A percentile compares a stretch with the other conserved stretches of the same genome.
Conservation (phyloP, 2,888 invertebrate genomes). For the Sturmia bella region DNA sequence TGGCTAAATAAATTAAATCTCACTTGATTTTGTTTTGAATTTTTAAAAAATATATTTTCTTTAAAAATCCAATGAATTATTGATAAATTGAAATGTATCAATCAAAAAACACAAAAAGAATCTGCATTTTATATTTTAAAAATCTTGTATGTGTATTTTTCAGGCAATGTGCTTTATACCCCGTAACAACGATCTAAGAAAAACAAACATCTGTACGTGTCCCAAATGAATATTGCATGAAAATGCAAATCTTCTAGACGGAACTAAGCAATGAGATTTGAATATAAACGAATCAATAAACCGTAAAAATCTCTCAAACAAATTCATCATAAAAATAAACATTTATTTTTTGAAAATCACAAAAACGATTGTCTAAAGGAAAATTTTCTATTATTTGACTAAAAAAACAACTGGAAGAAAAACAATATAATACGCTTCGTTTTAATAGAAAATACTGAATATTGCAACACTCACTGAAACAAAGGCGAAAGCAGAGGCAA, state of each 20-base stretch:
- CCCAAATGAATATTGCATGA: slow-evolving; percentile 9
- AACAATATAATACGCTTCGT: too few relatives aligned
- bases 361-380: too few relatives aligned
- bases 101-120: slow-evolving; percentile 20
- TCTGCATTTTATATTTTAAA: neutral
- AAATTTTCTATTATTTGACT: too few relatives aligned
- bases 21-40: neutral
- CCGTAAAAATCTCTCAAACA: slow-evolving; percentile 17
- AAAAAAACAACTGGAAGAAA: too few relatives aligned
- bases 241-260: neutral
- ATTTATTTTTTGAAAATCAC: neutral
- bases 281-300: slow-evolving; percentile 11
- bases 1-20: slow-evolving; percentile 2
- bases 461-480: too few relatives aligned
- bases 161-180: slow-evolving; percentile 11
- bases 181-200: neutral
- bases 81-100: slow-evolving; percentile 56
- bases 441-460: too few relatives aligned
- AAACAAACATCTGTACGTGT: slow-evolving; percentile 12
- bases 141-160: neutral
- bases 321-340: neutral
- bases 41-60: slow-evolving; percentile 34
- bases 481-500: too few relatives aligned
- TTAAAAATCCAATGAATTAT: slow-evolving; percentile 46
- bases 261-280: neutral